phyloP scores from a whole-genome alignment of 1,140 invertebrate genomes.

The Ips typographus region DNA sequence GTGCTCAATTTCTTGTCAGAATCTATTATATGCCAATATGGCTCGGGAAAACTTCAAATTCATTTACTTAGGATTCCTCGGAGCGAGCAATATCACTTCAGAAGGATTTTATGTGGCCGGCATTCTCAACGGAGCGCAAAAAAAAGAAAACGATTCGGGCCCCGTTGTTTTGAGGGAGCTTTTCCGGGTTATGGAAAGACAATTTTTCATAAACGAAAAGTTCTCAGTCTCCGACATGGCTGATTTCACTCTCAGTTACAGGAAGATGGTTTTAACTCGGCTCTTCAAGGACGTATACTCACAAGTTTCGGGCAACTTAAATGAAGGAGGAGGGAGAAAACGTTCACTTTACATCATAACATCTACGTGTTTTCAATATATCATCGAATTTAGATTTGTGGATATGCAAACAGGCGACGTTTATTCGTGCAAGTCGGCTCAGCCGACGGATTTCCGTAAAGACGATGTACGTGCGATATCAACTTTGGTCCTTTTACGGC shows the following conservation, averaged over 20 bases:
- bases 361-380: conserved; percentile 16
- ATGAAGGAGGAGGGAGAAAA: too few species aligned
- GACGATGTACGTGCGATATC: conserved; percentile 51
- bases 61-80: conserved; percentile 36
- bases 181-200: not conserved
- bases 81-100: conserved; percentile 35
- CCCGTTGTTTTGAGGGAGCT: conserved; percentile 12
- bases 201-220: not conserved
- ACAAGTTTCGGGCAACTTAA: too few species aligned
- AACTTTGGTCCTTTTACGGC: conserved; percentile 38
- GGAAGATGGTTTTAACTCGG: too few species aligned
- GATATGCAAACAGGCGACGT: conserved; percentile 45
- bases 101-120: conserved; percentile 28
- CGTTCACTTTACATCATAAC: not conserved
- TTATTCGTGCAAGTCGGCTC: conserved; percentile 44
- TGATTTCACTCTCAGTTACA: too few species aligned
- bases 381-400: conserved; percentile 40
- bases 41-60: conserved; percentile 35
- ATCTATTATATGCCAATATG: conserved; percentile 40
- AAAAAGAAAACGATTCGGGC: conserved; percentile 4
- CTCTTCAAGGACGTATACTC: too few species aligned
- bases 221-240: not conserved
- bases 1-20: conserved; percentile 38
- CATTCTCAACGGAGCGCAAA: conserved; percentile 6
- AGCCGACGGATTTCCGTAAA: conserved; percentile 49